A percentile compares a stretch with the other conserved stretches of the same genome.
phyloP scores from a whole-genome alignment of 2,797 vertebrate species.

The Molothrus ater region DNA sequence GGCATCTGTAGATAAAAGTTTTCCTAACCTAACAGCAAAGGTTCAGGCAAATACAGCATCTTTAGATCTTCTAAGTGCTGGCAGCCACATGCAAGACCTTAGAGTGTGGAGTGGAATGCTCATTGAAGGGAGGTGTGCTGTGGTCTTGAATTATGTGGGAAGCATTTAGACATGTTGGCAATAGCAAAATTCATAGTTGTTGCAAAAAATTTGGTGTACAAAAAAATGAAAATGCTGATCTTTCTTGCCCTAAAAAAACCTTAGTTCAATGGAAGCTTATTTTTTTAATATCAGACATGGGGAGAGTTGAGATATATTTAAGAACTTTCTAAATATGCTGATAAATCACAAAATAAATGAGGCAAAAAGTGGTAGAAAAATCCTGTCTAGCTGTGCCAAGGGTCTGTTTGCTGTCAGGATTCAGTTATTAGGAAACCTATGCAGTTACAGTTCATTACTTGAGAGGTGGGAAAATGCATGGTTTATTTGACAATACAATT shows the following conservation, averaged over 20 bases:
- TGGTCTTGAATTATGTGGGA: background rate
- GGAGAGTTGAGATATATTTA: background rate
- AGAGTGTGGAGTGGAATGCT: background rate
- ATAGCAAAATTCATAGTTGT: background rate
- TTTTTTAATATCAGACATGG: background rate
- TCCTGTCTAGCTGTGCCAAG: background rate
- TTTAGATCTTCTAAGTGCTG: background rate
- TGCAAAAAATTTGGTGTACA: background rate
- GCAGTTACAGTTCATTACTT: background rate
- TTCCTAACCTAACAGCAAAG: background rate
- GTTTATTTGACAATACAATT: background rate
- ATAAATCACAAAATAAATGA: background rate
- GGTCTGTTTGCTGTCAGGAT: background rate
- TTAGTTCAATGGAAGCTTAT: background rate
- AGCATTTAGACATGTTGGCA: background rate
- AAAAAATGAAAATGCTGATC: background rate
- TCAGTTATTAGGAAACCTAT: background rate
- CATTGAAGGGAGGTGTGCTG: rapidly evolving
- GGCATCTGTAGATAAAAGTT: background rate
- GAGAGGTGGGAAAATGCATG: background rate
- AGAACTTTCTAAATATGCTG: background rate
- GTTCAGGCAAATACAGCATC: background rate
- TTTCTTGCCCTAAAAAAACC: background rate
- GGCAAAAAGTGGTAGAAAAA: background rate
- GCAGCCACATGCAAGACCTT: background rate